Evolutionary conservation across 2,888 invertebrate genomes (phyloP).

Genomic region (Cosmia trapezina): DNA sequence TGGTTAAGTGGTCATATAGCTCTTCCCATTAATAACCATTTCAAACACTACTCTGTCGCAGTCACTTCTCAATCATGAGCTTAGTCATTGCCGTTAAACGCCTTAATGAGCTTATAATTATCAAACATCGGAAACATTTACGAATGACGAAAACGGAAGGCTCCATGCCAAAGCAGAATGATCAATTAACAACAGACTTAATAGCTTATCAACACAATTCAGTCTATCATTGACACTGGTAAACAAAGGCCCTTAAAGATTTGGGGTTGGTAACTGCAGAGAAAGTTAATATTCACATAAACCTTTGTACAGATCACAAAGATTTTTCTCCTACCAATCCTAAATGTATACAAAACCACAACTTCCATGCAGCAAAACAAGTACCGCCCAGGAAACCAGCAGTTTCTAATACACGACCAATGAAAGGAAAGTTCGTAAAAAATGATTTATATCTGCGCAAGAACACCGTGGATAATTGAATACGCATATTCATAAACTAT

Average conservation of each 20-base stretch:
- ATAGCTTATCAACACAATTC: background rate
- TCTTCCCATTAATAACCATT: background rate
- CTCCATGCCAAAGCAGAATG: background rate
- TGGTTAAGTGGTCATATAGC: background rate
- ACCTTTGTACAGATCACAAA: background rate
- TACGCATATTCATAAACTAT: conserved; percentile 61
- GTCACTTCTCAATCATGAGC: background rate
- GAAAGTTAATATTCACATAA: background rate
- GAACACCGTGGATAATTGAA: conserved; percentile 49
- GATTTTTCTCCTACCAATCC: background rate
- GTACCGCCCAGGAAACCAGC: conserved; percentile 46
- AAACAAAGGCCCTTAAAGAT: background rate
- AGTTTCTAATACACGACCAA: conserved; percentile 46
- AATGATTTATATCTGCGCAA: conserved; percentile 55
- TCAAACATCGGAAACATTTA: background rate
- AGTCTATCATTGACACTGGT: background rate
- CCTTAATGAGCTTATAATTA: background rate
- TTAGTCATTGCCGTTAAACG: background rate
- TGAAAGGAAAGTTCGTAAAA: conserved; percentile 57
- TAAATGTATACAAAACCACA: conserved; percentile 15
- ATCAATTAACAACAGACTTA: background rate
- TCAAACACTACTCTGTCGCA: too few species aligned
- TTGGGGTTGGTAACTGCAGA: background rate
- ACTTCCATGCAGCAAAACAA: conserved; percentile 13
- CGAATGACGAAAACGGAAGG: background rate